phyloP scores from a whole-genome alignment of 2,888 invertebrate species.

The Toxonevra muliebris region DNA sequence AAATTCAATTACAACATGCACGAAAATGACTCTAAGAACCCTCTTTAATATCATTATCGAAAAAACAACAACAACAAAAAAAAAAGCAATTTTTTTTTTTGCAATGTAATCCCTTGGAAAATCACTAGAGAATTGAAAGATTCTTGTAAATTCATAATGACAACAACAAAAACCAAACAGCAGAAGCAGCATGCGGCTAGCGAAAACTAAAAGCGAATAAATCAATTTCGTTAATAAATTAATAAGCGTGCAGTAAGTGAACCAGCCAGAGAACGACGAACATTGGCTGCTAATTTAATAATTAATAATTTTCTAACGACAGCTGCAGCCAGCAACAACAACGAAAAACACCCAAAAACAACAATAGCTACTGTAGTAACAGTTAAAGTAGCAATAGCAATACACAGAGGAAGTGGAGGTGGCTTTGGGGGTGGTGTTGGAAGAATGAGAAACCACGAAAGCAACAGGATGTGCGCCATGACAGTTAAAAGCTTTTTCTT shows the following conservation, averaged over 20 bases:
- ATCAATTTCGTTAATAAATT: constrained; percentile 62
- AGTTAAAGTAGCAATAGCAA: constrained; percentile 4
- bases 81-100: no score
- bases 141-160: neutral
- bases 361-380: neutral
- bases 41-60: no score
- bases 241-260: constrained; percentile 41
- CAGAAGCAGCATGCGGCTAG: neutral
- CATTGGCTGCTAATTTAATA: constrained; percentile 48
- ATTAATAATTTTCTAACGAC: constrained; percentile 55
- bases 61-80: no score
- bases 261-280: no score
- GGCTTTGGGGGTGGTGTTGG: no score
- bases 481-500: no score
- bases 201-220: constrained; percentile 48
- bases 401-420: neutral
- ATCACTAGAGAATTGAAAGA: neutral
- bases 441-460: no score
- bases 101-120: no score
- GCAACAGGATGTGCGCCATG: no score
- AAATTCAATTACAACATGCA: no score
- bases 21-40: no score
- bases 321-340: neutral
- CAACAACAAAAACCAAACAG: neutral
- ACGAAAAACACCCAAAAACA: neutral